A percentile compares a stretch with the other conserved stretches of the same genome.
phyloP scores from a whole-genome alignment of 2,113 vertebrate species.

The Neolamprologus fasciatus region DNA sequence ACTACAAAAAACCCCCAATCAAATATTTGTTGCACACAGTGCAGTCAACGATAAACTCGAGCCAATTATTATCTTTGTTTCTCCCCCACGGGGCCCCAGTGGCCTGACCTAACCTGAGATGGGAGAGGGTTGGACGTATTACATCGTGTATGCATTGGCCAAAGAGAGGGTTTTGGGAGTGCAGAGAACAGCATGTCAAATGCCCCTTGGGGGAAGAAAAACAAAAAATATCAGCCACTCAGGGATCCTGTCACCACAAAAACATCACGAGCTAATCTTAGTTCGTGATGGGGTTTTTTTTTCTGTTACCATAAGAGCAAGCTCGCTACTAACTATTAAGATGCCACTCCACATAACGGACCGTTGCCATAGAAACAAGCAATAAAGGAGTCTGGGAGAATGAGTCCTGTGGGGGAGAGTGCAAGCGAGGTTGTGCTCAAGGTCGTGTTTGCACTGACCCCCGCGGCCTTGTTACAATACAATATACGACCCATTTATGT shows the following conservation, averaged over 20 bases:
- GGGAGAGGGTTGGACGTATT: background rate
- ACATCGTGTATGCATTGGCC: background rate
- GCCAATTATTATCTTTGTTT: constrained; percentile 50
- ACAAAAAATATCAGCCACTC: background rate
- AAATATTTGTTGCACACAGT: constrained; percentile 8
- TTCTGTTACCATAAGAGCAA: constrained; percentile 24
- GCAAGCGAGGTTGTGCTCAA: constrained; percentile 33
- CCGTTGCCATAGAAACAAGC: constrained; percentile 50
- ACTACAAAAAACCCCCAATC: constrained; percentile 11
- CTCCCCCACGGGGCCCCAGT: background rate
- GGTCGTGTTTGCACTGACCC: constrained; percentile 60
- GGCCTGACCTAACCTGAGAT: background rate
- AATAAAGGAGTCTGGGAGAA: constrained; percentile 51
- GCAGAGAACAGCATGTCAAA: background rate
- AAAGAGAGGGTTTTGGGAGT: background rate
- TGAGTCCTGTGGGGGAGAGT: constrained; percentile 8
- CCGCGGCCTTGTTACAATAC: constrained; percentile 55
- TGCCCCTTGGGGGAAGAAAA: background rate
- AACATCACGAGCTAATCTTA: background rate
- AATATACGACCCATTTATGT: constrained; percentile 61
- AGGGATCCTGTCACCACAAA: constrained; percentile 20
- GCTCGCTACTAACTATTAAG: constrained; percentile 39
- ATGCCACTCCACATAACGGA: background rate
- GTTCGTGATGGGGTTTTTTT: accelerated
- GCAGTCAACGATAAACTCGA: constrained; percentile 30